Conservation (phyloP, 2,797 vertebrate species). For the Pteronotus mesoamericanus region DNA sequence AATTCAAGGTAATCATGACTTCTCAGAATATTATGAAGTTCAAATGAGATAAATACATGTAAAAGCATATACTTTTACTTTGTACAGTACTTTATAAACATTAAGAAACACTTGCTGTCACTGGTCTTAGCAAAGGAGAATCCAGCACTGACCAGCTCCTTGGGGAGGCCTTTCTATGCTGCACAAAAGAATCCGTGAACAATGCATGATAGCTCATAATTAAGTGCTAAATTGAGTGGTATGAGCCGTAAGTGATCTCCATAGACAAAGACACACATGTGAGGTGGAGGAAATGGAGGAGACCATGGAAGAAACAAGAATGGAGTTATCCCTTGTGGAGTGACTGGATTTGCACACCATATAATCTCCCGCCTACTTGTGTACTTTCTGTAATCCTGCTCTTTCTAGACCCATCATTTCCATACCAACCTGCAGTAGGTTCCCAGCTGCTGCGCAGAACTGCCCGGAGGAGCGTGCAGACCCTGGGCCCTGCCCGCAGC, state of each 20-base stretch:
- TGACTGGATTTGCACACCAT: neutral
- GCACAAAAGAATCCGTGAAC: neutral
- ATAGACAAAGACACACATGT: neutral
- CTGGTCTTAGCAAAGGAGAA: neutral
- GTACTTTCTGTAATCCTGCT: neutral
- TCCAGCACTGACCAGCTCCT: neutral
- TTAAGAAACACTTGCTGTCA: neutral
- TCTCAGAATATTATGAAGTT: neutral
- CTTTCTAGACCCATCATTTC: neutral
- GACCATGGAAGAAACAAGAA: fast-evolving
- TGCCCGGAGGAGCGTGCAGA: neutral
- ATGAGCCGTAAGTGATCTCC: neutral
- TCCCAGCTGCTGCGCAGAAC: neutral
- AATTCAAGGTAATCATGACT: neutral
- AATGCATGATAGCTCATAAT: neutral
- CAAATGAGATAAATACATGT: neutral
- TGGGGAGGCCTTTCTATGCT: neutral
- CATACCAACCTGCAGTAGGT: neutral
- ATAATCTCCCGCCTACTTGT: neutral
- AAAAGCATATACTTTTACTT: neutral
- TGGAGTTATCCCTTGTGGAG: neutral
- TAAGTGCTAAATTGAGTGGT: neutral
- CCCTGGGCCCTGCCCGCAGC: neutral
- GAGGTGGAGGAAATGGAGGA: neutral
- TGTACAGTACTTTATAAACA: neutral